Percentiles rank a stretch among this genome's conserved stretches.
Conservation (phyloP, 1,140 invertebrate genomes). For the Globodera rostochiensis region DNA sequence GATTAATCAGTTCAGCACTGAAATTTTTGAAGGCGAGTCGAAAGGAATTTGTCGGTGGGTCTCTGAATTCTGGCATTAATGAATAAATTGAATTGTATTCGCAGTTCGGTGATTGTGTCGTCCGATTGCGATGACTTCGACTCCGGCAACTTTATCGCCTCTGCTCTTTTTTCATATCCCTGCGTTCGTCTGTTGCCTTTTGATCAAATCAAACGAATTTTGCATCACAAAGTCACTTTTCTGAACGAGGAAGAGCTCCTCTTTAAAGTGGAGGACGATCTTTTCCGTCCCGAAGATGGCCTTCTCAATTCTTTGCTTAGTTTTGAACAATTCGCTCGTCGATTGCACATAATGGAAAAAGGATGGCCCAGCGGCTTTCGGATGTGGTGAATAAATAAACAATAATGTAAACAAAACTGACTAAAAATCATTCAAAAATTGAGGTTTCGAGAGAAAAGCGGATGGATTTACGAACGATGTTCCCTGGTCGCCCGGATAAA, state of each 20-base stretch:
- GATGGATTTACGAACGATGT: conserved; percentile 38
- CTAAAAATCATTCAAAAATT: background rate
- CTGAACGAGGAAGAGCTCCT: conserved; percentile 16
- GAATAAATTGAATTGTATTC: background rate
- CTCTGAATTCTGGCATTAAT: background rate
- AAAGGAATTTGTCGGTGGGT: conserved; percentile 32
- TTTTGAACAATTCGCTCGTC: conserved; percentile 35
- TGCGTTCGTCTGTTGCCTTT: conserved; percentile 9
- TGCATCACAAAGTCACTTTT: conserved; percentile 13
- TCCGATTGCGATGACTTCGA: background rate
- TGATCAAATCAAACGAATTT: conserved; percentile 10
- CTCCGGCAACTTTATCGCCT: conserved; percentile 1
- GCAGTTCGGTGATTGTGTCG: conserved; percentile 12
- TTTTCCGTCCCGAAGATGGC: conserved; percentile 29
- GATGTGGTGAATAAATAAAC: conserved; percentile 20
- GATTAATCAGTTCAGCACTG: conserved; percentile 3
- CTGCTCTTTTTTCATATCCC: conserved; percentile 17
- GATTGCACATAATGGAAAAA: conserved; percentile 18
- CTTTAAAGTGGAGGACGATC: conserved; percentile 27
- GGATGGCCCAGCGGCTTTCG: conserved; percentile 32
- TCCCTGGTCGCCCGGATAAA: conserved; percentile 31
- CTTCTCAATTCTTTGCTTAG: conserved; percentile 28
- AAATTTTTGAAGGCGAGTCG: background rate
- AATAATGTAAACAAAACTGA: background rate
- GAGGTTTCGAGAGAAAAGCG: conserved; percentile 41